These are phyloP conservation scores for Pantala flavescens DNA, from an alignment of 1,140 invertebrate species.

Conservation along the genomic window DNA sequence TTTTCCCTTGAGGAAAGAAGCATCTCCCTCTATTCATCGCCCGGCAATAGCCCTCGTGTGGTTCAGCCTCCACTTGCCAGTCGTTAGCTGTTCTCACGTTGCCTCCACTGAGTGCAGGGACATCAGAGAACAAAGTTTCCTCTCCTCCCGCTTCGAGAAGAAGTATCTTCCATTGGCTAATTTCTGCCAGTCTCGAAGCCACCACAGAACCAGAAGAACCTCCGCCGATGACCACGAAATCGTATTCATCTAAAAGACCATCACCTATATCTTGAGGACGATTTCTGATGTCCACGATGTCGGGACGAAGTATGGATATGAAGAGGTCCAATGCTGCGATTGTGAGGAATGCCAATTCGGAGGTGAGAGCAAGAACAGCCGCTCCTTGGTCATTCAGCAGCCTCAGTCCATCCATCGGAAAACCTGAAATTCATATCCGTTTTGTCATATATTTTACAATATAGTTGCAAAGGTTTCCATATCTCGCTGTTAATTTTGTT, in stretches of 20 bases:
- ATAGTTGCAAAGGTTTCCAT: too few relatives aligned
- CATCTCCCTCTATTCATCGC: not conserved
- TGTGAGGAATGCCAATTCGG: too few relatives aligned
- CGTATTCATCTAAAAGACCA: not conserved
- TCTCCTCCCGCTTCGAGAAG: conserved; percentile 41
- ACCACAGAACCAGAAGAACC: conserved; percentile 28
- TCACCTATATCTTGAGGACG: not conserved
- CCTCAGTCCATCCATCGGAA: too few relatives aligned
- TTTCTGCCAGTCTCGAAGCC: conserved; percentile 34
- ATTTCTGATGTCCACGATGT: not conserved
- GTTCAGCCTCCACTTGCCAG: not conserved
- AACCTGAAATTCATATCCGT: too few relatives aligned
- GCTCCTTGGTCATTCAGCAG: too few relatives aligned
- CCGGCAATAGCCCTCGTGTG: not conserved
- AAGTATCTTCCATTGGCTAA: conserved; percentile 31
- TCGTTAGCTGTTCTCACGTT: not conserved
- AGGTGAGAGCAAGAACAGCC: too few relatives aligned
- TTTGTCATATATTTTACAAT: too few relatives aligned
- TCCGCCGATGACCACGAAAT: not conserved
- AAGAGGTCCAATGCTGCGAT: too few relatives aligned
- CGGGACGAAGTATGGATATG: not conserved
- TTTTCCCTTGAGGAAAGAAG: not conserved
- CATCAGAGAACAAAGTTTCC: not conserved
- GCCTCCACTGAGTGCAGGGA: not conserved
- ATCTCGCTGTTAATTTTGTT: too few relatives aligned